Evolutionary conservation across 2,888 invertebrate genomes (phyloP).

Genomic region (Helleia helle): DNA sequence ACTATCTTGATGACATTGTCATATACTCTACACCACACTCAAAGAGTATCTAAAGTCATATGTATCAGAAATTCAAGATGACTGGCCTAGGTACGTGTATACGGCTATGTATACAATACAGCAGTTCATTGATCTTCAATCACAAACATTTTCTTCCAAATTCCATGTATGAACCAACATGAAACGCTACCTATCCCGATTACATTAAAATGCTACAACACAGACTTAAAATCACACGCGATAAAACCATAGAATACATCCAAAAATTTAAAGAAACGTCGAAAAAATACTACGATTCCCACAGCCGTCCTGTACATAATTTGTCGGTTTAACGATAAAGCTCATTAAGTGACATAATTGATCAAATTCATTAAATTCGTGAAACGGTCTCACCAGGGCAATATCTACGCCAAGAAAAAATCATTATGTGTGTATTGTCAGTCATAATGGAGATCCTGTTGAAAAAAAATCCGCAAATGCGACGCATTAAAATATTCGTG

Average conservation of each 20-base stretch:
- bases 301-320: background rate
- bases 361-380: too few species aligned
- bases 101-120: background rate
- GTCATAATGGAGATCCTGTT: too few species aligned
- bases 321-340: too few species aligned
- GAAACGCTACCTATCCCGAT: background rate
- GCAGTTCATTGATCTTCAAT: background rate
- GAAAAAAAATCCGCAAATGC: too few species aligned
- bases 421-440: too few species aligned
- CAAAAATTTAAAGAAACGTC: constrained; percentile 1
- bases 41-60: background rate
- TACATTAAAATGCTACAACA: background rate
- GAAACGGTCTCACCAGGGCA: too few species aligned
- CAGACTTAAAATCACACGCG: background rate
- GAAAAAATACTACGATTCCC: background rate
- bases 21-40: background rate
- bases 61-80: background rate
- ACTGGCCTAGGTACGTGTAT: background rate
- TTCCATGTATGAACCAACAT: background rate
- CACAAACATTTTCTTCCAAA: background rate
- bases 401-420: too few species aligned
- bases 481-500: too few species aligned
- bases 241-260: background rate
- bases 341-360: too few species aligned
- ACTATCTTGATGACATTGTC: background rate